Conservation (phyloP, 1,140 invertebrate genomes). For the Matsumurasca onukii region DNA sequence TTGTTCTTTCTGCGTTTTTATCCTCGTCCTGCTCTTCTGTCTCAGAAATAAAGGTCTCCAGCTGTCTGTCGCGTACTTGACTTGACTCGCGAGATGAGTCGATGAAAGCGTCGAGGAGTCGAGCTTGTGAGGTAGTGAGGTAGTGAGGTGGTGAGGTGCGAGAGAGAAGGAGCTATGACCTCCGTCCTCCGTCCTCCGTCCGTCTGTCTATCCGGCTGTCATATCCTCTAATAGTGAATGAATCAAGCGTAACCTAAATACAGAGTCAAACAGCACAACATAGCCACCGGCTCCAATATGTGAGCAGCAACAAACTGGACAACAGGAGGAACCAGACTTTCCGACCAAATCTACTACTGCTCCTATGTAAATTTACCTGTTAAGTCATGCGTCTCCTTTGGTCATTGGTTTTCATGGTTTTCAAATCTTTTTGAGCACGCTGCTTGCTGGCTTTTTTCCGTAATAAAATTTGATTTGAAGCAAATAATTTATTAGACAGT, state of each 20-base stretch:
- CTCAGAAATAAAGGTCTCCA: slow-evolving; percentile 11
- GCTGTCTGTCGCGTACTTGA: background rate
- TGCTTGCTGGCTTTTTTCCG: too few relatives aligned
- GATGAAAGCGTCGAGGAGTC: too few relatives aligned
- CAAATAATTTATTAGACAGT: too few relatives aligned
- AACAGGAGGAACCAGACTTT: too few relatives aligned
- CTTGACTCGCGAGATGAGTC: background rate
- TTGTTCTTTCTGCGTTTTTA: slow-evolving; percentile 20
- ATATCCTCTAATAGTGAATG: background rate
- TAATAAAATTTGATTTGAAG: too few relatives aligned
- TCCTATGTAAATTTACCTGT: too few relatives aligned
- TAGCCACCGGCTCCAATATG: too few relatives aligned
- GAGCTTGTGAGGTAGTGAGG: background rate
- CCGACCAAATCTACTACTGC: too few relatives aligned
- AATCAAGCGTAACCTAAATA: slow-evolving; percentile 22
- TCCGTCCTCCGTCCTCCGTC: background rate
- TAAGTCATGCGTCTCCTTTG: too few relatives aligned
- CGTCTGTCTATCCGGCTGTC: background rate
- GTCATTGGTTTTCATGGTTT: too few relatives aligned
- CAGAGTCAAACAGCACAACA: background rate
- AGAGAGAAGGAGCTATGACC: background rate
- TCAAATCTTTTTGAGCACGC: too few relatives aligned
- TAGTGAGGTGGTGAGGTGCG: background rate
- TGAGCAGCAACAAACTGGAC: too few relatives aligned
- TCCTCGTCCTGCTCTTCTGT: background rate